Base-by-base conservation (phyloP, 1,140 invertebrate genomes). In the Orussus abietinus region DNA sequence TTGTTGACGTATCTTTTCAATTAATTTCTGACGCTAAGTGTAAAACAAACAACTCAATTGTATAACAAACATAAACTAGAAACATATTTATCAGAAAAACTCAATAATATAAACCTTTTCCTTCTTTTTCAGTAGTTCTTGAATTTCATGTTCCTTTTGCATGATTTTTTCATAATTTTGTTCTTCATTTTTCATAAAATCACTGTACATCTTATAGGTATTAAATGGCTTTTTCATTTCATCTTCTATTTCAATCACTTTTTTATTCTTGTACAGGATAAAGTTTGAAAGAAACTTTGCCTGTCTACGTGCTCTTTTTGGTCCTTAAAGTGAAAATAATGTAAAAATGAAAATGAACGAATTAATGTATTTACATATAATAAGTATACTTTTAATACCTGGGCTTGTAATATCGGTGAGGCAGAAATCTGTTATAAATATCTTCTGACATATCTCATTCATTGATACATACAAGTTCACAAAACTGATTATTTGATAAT, bases 321-420 rank as follows among this genome's bases (percentile, higher is more conserved):
- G 47, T 20, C 55, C 59, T 62, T 19, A 19, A 28, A 30, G 22
- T 13, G 11, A 1, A 34, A 3, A 31, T 18, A 43, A 22, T 26
- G 29, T 0, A 22, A 32, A 12, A 36, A 37, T 43, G 3, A 14
- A 30, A 20, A 42, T 28, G 22, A 26, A 11, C 5, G 20, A 37
- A 12, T 13, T 12, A 14, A 32, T 11, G 31, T 31, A 32, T 36
- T 11, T 33, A 12, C 4, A 6, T 15, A 34, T 29, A 31, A 35
- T 28, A 6, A 28, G 14, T 7, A 30, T 28, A 29, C 19, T n/a
- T n/a, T n/a, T n/a, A n/a, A 11, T 51, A 61, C 58, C 54, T 32
- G 62, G 59, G 39, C 40, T 54, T 13, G 47, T 59, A 1, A 66
- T 57, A 18, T 66, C 64, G 0, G 41, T 59, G 19, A 66, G 39